Conservation (phyloP, 2,113 vertebrate species). For the Gymnorhina tibicen region DNA sequence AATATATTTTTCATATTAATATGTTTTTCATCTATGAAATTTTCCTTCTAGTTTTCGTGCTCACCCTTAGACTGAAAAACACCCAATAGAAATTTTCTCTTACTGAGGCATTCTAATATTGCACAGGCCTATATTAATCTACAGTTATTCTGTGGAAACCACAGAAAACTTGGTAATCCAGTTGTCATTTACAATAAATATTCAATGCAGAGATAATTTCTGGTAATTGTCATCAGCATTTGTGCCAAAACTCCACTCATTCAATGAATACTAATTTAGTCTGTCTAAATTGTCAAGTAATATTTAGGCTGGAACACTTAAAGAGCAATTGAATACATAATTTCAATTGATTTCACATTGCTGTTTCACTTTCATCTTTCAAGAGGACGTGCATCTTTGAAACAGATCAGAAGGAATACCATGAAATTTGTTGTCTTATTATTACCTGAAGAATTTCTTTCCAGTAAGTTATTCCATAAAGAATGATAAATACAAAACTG, state of each 20-base stretch:
- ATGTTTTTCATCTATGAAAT: background rate
- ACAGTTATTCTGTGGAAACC: background rate
- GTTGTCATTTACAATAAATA: background rate
- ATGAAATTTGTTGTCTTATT: background rate
- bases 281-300: background rate
- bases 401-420: background rate
- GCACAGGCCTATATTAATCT: background rate
- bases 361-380: background rate
- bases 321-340: background rate
- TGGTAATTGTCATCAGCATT: background rate
- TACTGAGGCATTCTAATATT: background rate
- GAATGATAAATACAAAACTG: background rate
- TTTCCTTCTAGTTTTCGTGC: background rate
- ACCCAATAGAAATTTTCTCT: background rate
- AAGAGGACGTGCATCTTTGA: background rate
- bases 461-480: background rate
- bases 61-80: background rate
- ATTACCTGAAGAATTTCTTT: background rate
- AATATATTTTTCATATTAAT: no score
- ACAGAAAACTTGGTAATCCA: background rate
- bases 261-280: background rate
- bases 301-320: background rate
- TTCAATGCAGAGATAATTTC: background rate
- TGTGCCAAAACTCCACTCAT: background rate
- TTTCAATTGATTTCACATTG: background rate